phyloP scores from a whole-genome alignment of 2,113 vertebrate genomes.

The Mastomys natalensis region DNA sequence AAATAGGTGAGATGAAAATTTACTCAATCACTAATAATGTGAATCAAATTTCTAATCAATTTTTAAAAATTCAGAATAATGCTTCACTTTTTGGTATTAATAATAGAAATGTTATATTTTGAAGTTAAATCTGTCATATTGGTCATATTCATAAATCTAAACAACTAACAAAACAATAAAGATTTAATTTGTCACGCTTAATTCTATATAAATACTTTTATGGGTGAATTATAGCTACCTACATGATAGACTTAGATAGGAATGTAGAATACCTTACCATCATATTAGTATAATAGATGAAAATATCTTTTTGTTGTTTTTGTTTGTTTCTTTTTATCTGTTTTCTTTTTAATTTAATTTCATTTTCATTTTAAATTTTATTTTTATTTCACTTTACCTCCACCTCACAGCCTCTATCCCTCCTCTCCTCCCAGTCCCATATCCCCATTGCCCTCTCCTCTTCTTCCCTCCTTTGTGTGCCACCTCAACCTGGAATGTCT shows the following conservation, averaged over 20 bases:
- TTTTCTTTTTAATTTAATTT: no score
- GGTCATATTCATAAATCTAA: conserved; percentile 9
- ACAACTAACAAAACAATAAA: conserved; percentile 21
- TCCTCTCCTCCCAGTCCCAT: no score
- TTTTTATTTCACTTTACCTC: no score
- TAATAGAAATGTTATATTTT: not conserved
- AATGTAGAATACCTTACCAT: not conserved
- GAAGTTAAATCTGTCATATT: not conserved
- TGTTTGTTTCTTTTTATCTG: no score
- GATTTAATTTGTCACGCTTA: not conserved
- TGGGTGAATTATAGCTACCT: not conserved
- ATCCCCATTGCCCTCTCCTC: no score
- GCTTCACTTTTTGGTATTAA: not conserved
- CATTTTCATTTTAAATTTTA: no score
- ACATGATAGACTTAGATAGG: not conserved
- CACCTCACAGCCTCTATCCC: no score
- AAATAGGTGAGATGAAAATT: not conserved
- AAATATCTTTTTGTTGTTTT: not conserved
- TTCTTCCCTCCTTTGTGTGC: no score
- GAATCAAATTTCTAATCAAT: not conserved
- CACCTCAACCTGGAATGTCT: no score
- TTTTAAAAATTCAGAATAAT: conserved; percentile 39
- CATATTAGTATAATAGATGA: not conserved
- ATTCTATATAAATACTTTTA: not conserved
- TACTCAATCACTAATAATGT: not conserved